Evolutionary conservation across 2,113 vertebrate genomes (phyloP), one percentile per base, ranked within the genome.

Genomic region (Lichenostomus cassidix): DNA sequence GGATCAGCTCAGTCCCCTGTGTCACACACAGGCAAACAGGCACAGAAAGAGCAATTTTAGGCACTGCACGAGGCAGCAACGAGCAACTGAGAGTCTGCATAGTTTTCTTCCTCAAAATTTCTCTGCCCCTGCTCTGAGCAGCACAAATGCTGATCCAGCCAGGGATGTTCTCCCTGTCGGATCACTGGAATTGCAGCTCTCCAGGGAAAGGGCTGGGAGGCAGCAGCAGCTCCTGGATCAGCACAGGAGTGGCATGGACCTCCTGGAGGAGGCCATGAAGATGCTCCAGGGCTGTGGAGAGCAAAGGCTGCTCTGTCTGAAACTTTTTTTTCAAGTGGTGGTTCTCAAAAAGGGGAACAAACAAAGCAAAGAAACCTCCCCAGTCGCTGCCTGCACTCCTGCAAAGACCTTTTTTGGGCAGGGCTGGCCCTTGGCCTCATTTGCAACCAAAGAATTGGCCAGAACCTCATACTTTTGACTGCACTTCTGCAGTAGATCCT

Each of bases 261-360:
- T 44, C 33, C 55, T 77, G 63, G 46, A 25, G 31, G 47, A 59
- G 59, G 49, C 33, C 33, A 25, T 8, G 71, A 24, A 76, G 71
- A 17, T 25, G 52, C 29, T 50, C 35, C 37, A 35, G 29, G 46
- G 55, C 37, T 39, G 69, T 25, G 15, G 17, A 52, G n/a, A 47
- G 69, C 67, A 68, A 64, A 65, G 76, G 68, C 85, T 93, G 76
- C 83, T 74, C 86, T 22, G 94, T 4, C 70, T 83, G 67, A 41
- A 74, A 4, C 27, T 20, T 18, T 41, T 71, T 60, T 88, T 90
- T 75, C 39, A 15, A 83, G 90, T 8, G 42, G 25, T 92, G 35
- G 42, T 68, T 96, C 91, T 90, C 76, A 64, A 91, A 96, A 97
- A 95, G 89, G n/a, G 92, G 96, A 97, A 97, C 83, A 88, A 94